phyloP scores from a whole-genome alignment of 2,888 invertebrate species.

The Eumacrocentrus americanus region DNA sequence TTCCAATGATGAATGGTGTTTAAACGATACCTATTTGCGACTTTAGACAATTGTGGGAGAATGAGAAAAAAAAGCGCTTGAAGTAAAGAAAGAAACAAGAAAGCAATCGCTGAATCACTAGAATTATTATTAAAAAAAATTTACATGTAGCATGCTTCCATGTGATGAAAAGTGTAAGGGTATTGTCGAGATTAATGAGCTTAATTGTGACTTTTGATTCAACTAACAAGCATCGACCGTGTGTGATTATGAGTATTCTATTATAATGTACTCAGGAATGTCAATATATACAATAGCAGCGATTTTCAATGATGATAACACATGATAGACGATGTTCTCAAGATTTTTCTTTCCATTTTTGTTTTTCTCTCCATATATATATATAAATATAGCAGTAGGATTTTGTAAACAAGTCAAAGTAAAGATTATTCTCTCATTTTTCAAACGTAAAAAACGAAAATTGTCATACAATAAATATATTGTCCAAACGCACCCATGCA shows the following conservation, averaged over 20 bases:
- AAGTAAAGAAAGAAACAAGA: constrained; percentile 5
- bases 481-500: not conserved
- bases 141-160: constrained; percentile 19
- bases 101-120: constrained; percentile 3
- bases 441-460: not conserved
- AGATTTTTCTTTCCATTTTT: constrained; percentile 14
- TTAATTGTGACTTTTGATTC: constrained; percentile 18
- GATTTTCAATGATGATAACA: constrained; percentile 17
- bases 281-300: constrained; percentile 11
- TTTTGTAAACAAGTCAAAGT: constrained; percentile 21
- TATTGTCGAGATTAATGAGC: constrained; percentile 19
- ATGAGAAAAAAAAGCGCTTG: constrained; percentile 10
- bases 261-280: constrained; percentile 23
- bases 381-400: constrained; percentile 20
- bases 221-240: constrained; percentile 11
- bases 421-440: constrained; percentile 15
- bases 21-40: constrained; percentile 19
- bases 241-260: constrained; percentile 22
- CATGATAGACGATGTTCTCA: constrained; percentile 13
- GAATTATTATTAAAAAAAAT: constrained; percentile 2
- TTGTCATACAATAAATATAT: constrained; percentile 1
- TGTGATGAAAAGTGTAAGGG: constrained; percentile 11
- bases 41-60: constrained; percentile 19
- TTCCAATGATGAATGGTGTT: constrained; percentile 16
- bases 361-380: constrained; percentile 15